A percentile compares a stretch with the other conserved stretches of the same genome.
Evolutionary conservation across 1,140 invertebrate species (phyloP).

Genomic region (Drosophila pachea): DNA sequence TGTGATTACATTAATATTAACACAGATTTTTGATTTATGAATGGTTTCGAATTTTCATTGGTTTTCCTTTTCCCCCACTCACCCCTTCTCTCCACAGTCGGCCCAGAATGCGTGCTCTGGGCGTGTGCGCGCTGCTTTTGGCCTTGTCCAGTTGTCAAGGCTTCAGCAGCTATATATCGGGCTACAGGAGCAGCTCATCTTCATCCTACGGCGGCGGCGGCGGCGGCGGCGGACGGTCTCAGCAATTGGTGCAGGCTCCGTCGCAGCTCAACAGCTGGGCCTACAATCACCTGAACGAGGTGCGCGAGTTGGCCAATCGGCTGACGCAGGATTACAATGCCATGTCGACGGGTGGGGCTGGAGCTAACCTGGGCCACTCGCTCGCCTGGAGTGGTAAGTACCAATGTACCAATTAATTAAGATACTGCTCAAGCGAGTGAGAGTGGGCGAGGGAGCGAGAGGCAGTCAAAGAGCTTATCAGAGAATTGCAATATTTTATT

Average conservation of each 20-base stretch:
- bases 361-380: conserved; percentile 20
- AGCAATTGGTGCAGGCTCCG: conserved; percentile 13
- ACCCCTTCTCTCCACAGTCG: conserved; percentile 26
- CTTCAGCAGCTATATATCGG: conserved; percentile 35
- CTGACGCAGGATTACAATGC: conserved; percentile 67
- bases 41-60: conserved; percentile 52
- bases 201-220: conserved; percentile 44
- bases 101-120: conserved; percentile 51
- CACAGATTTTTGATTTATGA: conserved; percentile 41
- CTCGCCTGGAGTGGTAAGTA: conserved; percentile 62
- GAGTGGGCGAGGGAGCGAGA: no score
- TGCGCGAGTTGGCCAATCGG: conserved; percentile 62
- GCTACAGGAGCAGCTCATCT: conserved; percentile 45
- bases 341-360: conserved; percentile 45
- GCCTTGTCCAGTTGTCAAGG: conserved; percentile 50
- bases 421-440: no score
- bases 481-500: no score
- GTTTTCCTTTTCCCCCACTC: conserved; percentile 7
- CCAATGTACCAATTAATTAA: no score
- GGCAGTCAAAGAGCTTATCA: no score
- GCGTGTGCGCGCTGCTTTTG: conserved; percentile 49
- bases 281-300: conserved; percentile 53
- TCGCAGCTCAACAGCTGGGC: conserved; percentile 57
- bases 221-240: conserved; percentile 14
- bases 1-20: conserved; percentile 8